A percentile compares a stretch with the other conserved stretches of the same genome.
phyloP scores from a whole-genome alignment of 1,140 invertebrate species.

The Leptopilina boulardi region DNA sequence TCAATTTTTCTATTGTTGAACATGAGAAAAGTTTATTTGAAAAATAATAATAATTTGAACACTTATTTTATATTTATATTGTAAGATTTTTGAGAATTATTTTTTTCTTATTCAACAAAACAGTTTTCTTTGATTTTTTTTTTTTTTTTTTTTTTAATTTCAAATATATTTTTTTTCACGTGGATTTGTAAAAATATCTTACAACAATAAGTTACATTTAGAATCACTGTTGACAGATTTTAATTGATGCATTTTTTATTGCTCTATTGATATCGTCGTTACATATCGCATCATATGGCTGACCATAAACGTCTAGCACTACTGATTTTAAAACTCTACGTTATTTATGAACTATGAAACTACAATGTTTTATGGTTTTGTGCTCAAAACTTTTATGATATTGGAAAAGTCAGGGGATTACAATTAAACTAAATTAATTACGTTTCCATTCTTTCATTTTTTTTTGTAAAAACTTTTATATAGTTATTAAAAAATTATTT shows the following conservation, averaged over 20 bases:
- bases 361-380: neutral
- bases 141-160: no score
- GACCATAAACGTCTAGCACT: constrained; percentile 2
- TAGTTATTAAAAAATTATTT: no score
- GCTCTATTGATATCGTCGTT: constrained; percentile 1
- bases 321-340: neutral
- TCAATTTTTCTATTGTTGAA: no score
- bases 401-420: neutral
- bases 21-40: no score
- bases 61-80: no score
- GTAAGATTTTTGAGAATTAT: no score
- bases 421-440: constrained; percentile 15
- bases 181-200: neutral
- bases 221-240: neutral
- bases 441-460: neutral
- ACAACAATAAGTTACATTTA: neutral
- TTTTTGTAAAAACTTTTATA: neutral
- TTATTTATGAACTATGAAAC: constrained; percentile 26
- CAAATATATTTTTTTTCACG: neutral
- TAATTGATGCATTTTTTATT: constrained; percentile 14
- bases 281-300: constrained; percentile 12
- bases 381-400: neutral
- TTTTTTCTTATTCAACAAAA: no score
- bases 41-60: no score
- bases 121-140: no score